Percentiles rank a stretch among this genome's conserved stretches.
phyloP scores from a whole-genome alignment of 1,140 invertebrate genomes.

The Sinonovacula constricta region DNA sequence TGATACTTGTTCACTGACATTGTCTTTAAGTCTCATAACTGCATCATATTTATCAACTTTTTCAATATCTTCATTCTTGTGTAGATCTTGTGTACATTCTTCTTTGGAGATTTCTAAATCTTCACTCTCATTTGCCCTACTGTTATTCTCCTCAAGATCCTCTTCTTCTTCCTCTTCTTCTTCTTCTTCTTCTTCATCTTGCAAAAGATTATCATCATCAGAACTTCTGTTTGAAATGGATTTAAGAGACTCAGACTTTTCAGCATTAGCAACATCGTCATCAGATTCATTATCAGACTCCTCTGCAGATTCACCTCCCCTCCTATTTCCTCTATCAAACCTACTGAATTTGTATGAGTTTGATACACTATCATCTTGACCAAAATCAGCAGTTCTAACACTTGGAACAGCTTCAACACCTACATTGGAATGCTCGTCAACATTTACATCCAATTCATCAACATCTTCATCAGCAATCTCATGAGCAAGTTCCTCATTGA shows the following conservation, averaged over 20 bases:
- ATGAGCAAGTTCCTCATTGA: not conserved
- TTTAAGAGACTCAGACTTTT: not conserved
- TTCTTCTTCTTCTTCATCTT: not conserved
- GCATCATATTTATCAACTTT: too few relatives aligned
- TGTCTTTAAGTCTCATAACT: too few relatives aligned
- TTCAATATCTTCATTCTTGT: too few relatives aligned
- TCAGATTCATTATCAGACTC: conserved; percentile 31
- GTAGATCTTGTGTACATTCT: too few relatives aligned
- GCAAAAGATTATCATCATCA: too few relatives aligned
- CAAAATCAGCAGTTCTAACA: conserved; percentile 8
- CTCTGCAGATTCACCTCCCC: conserved; percentile 15
- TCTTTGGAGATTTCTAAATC: too few relatives aligned
- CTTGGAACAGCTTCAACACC: not conserved
- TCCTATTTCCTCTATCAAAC: conserved; percentile 36
- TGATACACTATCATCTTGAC: conserved; percentile 45
- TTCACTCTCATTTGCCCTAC: too few relatives aligned
- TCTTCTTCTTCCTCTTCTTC: not conserved
- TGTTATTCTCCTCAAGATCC: not conserved
- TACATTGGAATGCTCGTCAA: not conserved
- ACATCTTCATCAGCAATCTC: not conserved
- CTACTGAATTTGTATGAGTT: conserved; percentile 47
- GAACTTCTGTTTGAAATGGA: too few relatives aligned
- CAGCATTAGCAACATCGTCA: not conserved
- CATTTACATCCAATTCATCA: conserved; percentile 6
- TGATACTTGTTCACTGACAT: too few relatives aligned